Evolutionary conservation across 2,113 vertebrate species (phyloP).

Genomic region (Gopherus evgoodei): DNA sequence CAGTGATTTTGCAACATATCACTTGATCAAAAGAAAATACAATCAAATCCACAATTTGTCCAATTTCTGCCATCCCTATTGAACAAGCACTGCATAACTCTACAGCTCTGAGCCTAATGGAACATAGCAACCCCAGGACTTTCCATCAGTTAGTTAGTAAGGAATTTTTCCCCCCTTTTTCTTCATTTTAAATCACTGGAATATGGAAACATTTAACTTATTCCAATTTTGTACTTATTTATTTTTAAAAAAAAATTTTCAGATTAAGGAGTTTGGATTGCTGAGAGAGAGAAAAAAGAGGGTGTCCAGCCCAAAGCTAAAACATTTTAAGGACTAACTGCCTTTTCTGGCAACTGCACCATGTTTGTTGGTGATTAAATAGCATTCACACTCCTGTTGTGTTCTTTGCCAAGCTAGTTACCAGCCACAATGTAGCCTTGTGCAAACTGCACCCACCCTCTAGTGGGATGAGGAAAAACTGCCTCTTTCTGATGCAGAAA

Average conservation of each 20-base stretch:
- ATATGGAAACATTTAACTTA: neutral
- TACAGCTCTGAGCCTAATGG: neutral
- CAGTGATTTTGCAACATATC: neutral
- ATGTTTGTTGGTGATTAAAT: constrained; percentile 47
- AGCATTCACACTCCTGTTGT: neutral
- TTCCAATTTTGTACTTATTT: neutral
- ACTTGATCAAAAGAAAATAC: neutral
- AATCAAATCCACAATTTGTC: neutral
- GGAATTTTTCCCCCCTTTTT: neutral
- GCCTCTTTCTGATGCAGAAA: neutral
- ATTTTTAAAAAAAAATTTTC: neutral
- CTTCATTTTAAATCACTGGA: neutral
- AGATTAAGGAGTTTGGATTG: neutral
- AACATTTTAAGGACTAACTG: constrained; percentile 30
- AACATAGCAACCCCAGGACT: fast-evolving
- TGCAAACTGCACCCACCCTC: constrained; percentile 66
- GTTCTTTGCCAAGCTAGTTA: constrained; percentile 16
- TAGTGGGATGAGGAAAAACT: constrained; percentile 63
- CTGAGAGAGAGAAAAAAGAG: neutral
- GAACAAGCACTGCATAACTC: neutral
- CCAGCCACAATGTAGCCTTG: neutral
- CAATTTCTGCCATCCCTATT: neutral
- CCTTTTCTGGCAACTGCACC: constrained; percentile 27
- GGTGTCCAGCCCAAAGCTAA: neutral
- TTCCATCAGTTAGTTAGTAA: neutral